These are phyloP conservation scores for Margarornis squamiger DNA, from an alignment of 2,797 vertebrate genomes.

Conservation along the genomic window DNA sequence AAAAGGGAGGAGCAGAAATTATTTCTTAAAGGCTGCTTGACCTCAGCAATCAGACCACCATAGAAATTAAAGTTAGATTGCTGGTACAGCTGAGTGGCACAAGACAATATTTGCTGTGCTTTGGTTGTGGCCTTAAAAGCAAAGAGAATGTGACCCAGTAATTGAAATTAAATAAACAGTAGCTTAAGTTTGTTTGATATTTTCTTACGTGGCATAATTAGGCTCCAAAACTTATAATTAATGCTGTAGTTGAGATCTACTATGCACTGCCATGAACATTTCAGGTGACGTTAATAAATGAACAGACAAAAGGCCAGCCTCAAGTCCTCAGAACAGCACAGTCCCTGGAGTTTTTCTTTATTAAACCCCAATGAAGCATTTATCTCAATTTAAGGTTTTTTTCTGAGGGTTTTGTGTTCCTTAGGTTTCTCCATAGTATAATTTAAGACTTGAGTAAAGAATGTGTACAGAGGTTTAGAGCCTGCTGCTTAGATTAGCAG, in stretches of 20 bases:
- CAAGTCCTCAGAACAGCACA: not conserved
- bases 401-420: not conserved
- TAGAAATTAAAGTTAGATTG: not conserved
- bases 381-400: not conserved
- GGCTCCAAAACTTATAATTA: not conserved
- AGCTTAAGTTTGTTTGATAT: not conserved
- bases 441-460: not conserved
- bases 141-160: not conserved
- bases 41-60: not conserved
- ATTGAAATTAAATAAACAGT: not conserved
- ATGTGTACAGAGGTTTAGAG: too few species aligned
- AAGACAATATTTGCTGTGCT: not conserved
- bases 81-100: not conserved
- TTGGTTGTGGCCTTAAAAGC: not conserved
- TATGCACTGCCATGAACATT: not conserved
- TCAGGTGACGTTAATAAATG: not conserved
- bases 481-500: too few species aligned
- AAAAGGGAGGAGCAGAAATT: not conserved
- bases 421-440: not conserved
- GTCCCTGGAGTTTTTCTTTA: not conserved
- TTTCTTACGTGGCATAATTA: not conserved
- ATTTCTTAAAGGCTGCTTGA: not conserved
- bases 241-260: not conserved
- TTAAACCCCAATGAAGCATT: not conserved
- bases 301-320: not conserved